Base-by-base conservation (phyloP, 1,140 invertebrate species). In the Venustaconcha ellipsiformis region DNA sequence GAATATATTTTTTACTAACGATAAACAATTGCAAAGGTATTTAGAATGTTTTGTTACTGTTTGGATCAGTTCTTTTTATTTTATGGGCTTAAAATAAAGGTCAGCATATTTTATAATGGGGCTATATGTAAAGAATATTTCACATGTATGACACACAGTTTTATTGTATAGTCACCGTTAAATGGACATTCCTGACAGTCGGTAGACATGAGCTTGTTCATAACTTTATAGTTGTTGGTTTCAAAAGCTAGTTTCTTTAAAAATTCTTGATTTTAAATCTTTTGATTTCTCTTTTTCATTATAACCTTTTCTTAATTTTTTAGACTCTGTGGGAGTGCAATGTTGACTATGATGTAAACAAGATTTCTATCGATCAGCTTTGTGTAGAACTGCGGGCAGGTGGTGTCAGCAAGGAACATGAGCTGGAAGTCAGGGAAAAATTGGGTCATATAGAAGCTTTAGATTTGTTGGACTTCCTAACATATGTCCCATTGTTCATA, bases 251-350 rank as follows among this genome's bases (percentile, higher is more conserved):
- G 14, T 26, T 37, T 57, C 12, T 58, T 23, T 70, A 20, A 57
- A 30, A 3, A 58, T 20, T 70, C n/a, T 70, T 13, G n/a, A 14
- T 72, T 14, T 63, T 15, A 66, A 55, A 60, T 74, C 23, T 59
- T 23, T 62, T 5, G 18, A 62, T 62, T n/a, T 8, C 18, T 62
- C 18, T 62, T 62, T n/a, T 8, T 62, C 5, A 62, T 60, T 68
- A 14, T 67, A 37, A 37, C 66, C 58, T n/a, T 55, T 69, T 74
- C 23, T 63, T 68, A 69, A 58, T 72, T 37, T 81, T 75, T 63
- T 81, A 89, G 87, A 86, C 81, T 62, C 78, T 89, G 63, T 89
- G 88, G 88, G 88, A 89, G 72, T 85, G 86, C 65, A 88, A 86
- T 81, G 87, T 88, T 66, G 87, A 88, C 67, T 60, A 72, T 37